Conservation (phyloP, 1,140 invertebrate genomes). For the Nephila pilipes region DNA sequence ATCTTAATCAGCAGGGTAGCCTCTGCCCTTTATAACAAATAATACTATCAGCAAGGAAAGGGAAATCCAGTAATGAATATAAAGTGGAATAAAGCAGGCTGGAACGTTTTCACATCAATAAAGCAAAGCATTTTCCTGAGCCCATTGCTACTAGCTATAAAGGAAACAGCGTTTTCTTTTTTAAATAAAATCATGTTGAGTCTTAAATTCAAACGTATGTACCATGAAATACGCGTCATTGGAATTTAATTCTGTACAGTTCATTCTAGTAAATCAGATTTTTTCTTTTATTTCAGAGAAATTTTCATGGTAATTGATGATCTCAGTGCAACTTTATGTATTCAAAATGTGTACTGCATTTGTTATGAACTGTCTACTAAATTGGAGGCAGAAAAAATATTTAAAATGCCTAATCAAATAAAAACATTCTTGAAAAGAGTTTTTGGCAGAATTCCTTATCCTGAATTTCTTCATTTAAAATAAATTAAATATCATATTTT, state of each 20-base stretch:
- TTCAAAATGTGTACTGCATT: too few relatives aligned
- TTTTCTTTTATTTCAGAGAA: background rate
- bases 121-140: constrained; percentile 7
- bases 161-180: background rate
- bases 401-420: too few relatives aligned
- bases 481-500: too few relatives aligned
- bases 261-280: background rate
- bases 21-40: background rate
- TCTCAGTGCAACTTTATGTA: too few relatives aligned
- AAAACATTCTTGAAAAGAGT: too few relatives aligned
- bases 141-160: constrained; percentile 11
- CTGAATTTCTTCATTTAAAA: too few relatives aligned
- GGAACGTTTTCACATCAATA: constrained; percentile 43
- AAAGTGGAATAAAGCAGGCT: constrained; percentile 40
- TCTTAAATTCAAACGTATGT: constrained; percentile 20
- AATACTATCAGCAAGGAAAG: constrained; percentile 20
- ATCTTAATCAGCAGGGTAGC: constrained; percentile 9
- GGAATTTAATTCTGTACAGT: background rate
- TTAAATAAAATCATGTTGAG: background rate
- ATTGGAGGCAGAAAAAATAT: too few relatives aligned
- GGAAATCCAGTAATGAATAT: constrained; percentile 51
- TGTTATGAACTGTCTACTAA: too few relatives aligned
- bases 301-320: background rate
- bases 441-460: too few relatives aligned
- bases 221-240: background rate